phyloP scores from a whole-genome alignment of 2,797 vertebrate species.

The Gallinago nigripennis region DNA sequence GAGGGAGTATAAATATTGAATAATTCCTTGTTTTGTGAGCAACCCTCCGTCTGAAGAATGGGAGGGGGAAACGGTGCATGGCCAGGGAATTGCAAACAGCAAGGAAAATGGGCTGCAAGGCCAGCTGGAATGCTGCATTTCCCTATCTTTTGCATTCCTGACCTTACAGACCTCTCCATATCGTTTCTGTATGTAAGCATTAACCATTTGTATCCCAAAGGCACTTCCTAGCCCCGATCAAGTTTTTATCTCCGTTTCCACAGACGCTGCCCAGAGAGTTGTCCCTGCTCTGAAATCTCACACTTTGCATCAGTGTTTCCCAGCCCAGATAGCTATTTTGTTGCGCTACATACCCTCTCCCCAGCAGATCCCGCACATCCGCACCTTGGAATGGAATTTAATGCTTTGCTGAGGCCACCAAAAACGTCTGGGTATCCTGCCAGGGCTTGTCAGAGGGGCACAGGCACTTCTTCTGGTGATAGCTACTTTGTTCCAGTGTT shows the following conservation, averaged over 20 bases:
- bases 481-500: background rate
- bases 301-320: background rate
- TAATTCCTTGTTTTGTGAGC: background rate
- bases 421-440: background rate
- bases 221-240: background rate
- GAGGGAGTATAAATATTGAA: background rate
- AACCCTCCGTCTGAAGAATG: background rate
- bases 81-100: background rate
- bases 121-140: background rate
- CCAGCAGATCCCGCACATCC: background rate
- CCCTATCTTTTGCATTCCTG: conserved; percentile 15
- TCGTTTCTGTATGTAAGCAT: background rate
- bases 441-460: background rate
- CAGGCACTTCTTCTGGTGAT: background rate
- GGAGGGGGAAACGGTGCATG: background rate
- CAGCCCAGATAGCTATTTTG: background rate
- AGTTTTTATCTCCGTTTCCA: background rate
- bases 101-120: background rate
- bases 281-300: background rate
- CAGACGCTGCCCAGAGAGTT: background rate
- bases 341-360: background rate
- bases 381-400: conserved; percentile 28
- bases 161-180: background rate
- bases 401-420: background rate
- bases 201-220: background rate